A percentile compares a stretch with the other conserved stretches of the same genome.
Conservation (phyloP, 2,113 vertebrate species). For the Ageneiosus marmoratus region DNA sequence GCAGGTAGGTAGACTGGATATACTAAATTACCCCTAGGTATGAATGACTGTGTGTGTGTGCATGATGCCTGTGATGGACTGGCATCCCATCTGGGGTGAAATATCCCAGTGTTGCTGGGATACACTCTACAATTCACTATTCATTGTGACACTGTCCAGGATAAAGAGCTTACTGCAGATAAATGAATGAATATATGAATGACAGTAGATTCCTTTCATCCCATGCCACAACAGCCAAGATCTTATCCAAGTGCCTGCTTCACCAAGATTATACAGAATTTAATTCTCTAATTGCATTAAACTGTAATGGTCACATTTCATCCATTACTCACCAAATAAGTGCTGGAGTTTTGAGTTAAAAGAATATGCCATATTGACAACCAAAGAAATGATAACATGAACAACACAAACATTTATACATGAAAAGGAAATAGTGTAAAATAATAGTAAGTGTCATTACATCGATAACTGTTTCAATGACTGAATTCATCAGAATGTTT, state of each 20-base stretch:
- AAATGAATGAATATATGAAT: too few relatives aligned
- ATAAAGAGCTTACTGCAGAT: background rate
- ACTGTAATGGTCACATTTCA: conserved; percentile 57
- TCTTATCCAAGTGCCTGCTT: conserved; percentile 68
- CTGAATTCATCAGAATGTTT: background rate
- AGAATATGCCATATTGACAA: background rate
- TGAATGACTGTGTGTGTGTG: too few relatives aligned
- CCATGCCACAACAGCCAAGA: conserved; percentile 51
- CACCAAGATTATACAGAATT: conserved; percentile 65
- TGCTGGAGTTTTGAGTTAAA: too few relatives aligned
- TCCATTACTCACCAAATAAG: conserved; percentile 53
- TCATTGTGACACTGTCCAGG: background rate
- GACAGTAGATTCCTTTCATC: conserved; percentile 54
- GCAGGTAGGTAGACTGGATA: too few relatives aligned
- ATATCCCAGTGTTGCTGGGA: background rate
- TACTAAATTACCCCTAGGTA: too few relatives aligned
- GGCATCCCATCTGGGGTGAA: background rate
- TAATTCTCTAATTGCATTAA: conserved; percentile 63
- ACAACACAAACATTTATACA: background rate
- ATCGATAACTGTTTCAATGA: background rate
- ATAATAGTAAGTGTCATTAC: background rate
- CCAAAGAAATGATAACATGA: background rate
- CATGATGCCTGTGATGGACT: too few relatives aligned
- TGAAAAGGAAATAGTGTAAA: background rate
- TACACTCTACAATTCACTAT: background rate